Conservation (phyloP, 2,888 invertebrate species). For the Nomada hirtipes region DNA sequence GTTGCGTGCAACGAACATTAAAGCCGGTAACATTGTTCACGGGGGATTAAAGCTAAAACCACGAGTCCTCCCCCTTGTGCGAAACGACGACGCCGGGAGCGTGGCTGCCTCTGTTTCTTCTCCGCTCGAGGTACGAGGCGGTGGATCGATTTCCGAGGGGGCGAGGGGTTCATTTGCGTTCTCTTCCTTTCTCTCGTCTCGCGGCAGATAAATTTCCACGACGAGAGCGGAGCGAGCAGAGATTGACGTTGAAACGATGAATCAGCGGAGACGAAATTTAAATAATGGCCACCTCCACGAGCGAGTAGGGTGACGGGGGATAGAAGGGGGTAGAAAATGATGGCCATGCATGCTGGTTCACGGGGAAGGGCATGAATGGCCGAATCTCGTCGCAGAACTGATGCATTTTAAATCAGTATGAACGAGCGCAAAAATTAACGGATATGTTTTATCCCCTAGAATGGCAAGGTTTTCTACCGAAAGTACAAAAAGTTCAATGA, state of each 20-base stretch:
- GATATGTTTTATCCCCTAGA: neutral
- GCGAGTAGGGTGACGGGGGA: neutral
- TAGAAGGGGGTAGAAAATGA: constrained; percentile 32
- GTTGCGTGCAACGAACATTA: constrained; percentile 76
- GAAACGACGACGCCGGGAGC: constrained; percentile 59
- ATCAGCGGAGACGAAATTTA: constrained; percentile 65
- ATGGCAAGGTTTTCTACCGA: neutral
- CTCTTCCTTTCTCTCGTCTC: constrained; percentile 3
- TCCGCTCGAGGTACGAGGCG: neutral
- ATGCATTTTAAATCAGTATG: constrained; percentile 44
- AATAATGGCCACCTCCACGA: constrained; percentile 52
- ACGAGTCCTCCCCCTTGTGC: constrained; percentile 66
- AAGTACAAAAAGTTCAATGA: neutral
- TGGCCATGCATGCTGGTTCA: constrained; percentile 31
- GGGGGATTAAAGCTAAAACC: constrained; percentile 78
- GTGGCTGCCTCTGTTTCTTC: constrained; percentile 36
- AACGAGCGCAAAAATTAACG: constrained; percentile 23
- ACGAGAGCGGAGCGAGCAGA: constrained; percentile 42
- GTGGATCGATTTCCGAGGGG: constrained; percentile 47
- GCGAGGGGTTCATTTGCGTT: constrained; percentile 12
- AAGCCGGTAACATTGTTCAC: constrained; percentile 77
- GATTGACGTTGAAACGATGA: constrained; percentile 66
- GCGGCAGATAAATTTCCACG: constrained; percentile 50
- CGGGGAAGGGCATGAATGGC: constrained; percentile 36
- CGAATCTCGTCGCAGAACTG: constrained; percentile 6